A percentile compares a stretch with the other conserved stretches of the same genome.
phyloP scores from a whole-genome alignment of 2,113 vertebrate genomes.

The Agelaius phoeniceus region DNA sequence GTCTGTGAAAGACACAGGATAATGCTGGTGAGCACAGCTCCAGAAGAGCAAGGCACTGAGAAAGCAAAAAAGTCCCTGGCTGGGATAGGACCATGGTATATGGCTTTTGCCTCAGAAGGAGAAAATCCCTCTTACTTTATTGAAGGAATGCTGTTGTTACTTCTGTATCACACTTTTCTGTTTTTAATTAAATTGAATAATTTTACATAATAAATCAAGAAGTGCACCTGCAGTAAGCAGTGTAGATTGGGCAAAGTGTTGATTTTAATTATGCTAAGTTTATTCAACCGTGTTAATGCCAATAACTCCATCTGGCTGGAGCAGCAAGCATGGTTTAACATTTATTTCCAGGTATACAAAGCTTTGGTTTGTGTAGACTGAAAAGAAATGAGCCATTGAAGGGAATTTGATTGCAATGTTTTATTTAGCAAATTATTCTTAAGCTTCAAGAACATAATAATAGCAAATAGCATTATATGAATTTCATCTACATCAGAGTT shows the following conservation, averaged over 20 bases:
- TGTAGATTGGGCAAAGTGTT: background rate
- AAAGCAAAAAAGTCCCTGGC: background rate
- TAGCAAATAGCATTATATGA: background rate
- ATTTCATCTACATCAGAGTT: background rate
- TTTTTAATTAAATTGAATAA: background rate
- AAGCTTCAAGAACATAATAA: background rate
- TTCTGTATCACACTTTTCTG: background rate
- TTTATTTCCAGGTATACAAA: constrained; percentile 27
- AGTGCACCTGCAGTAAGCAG: background rate
- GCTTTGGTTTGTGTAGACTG: background rate
- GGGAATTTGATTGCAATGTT: background rate
- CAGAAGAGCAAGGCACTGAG: background rate
- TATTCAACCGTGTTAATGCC: constrained; percentile 15
- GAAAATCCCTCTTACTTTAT: background rate
- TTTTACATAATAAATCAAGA: constrained; percentile 14
- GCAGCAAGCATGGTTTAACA: background rate
- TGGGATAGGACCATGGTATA: background rate
- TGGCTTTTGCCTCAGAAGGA: background rate
- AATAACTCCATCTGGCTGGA: constrained; percentile 44
- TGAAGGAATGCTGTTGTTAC: background rate
- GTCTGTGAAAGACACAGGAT: background rate
- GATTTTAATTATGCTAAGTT: constrained; percentile 41
- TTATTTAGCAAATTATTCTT: constrained; percentile 22
- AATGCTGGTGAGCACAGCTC: background rate
- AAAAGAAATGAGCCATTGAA: background rate